A percentile compares a stretch with the other conserved stretches of the same genome.
These are phyloP conservation scores for Sinopyrophorus schimmeli DNA, from an alignment of 2,888 invertebrate species.

Conservation along the genomic window DNA sequence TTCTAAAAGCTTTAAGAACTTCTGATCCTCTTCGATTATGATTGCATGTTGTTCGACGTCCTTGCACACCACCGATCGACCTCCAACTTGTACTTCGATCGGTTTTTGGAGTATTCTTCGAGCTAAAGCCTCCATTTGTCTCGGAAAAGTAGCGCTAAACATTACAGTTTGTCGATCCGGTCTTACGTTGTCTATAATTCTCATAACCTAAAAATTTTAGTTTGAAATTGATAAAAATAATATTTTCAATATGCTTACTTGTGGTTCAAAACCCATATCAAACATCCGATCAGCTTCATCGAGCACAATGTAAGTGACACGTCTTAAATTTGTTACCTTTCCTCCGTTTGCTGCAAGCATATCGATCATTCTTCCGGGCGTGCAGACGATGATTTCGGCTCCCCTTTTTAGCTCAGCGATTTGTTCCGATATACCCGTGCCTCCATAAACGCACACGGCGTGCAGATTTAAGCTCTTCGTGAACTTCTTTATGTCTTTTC, in stretches of 20 bases:
- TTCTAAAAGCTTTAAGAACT: conserved; percentile 96
- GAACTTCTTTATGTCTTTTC: conserved; percentile 93
- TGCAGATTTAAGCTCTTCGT: conserved; percentile 83
- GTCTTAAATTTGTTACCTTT: conserved; percentile 93
- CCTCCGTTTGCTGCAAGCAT: conserved; percentile 99
- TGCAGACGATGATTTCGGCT: conserved; percentile 97
- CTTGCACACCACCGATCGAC: conserved; percentile 94
- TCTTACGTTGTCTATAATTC: conserved; percentile 95
- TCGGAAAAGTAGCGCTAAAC: conserved; percentile 98
- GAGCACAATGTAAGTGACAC: conserved; percentile 95
- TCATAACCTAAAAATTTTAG: conserved; percentile 74
- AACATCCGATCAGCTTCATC: conserved; percentile 99
- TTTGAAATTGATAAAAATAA: not conserved
- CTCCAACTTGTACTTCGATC: conserved; percentile 96
- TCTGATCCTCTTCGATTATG: conserved; percentile 93
- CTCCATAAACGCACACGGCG: conserved; percentile 97
- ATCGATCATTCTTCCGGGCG: conserved; percentile 99
- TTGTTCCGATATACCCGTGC: conserved; percentile 91
- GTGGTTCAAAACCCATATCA: conserved; percentile 99
- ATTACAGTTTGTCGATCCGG: conserved; percentile 98
- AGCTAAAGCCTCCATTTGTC: conserved; percentile 98
- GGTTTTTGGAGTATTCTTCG: conserved; percentile 91
- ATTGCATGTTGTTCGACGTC: conserved; percentile 96
- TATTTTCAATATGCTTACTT: conserved; percentile 53
- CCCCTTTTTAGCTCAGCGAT: conserved; percentile 96